Evolutionary conservation across 2,888 invertebrate species (phyloP).

Genomic region (Trachelus iudaicus): DNA sequence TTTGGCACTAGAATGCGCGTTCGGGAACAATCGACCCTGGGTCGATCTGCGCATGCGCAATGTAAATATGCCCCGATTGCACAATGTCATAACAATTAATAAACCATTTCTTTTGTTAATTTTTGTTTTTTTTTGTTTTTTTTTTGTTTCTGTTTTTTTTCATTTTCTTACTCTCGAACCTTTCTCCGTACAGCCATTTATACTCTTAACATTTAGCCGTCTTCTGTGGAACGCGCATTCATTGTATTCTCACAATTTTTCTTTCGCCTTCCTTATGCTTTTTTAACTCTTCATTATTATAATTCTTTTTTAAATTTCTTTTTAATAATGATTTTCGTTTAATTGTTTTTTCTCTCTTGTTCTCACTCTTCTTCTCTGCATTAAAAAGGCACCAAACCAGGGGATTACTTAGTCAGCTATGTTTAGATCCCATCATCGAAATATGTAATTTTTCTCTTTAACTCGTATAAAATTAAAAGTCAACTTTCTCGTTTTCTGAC

Average conservation of each 20-base stretch:
- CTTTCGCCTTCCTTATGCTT: neutral
- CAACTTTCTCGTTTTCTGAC: constrained; percentile 30
- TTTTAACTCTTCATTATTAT: constrained; percentile 26
- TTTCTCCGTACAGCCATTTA: too few relatives aligned
- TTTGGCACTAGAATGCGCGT: constrained; percentile 63
- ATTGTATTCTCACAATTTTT: too few relatives aligned
- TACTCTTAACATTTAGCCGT: too few relatives aligned
- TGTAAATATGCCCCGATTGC: constrained; percentile 24
- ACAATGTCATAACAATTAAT: constrained; percentile 39
- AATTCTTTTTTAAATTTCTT: constrained; percentile 23
- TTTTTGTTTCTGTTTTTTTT: constrained; percentile 15
- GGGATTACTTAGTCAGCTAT: constrained; percentile 50
- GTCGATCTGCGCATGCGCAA: too few relatives aligned
- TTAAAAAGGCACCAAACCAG: constrained; percentile 64
- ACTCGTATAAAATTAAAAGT: constrained; percentile 59
- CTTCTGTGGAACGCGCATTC: too few relatives aligned
- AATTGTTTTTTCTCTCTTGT: constrained; percentile 40
- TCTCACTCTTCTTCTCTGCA: constrained; percentile 15
- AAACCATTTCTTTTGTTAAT: constrained; percentile 23
- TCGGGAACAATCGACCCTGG: constrained; percentile 21
- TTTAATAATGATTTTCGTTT: constrained; percentile 36
- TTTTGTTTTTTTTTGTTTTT: constrained; percentile 20
- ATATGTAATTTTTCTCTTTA: constrained; percentile 45
- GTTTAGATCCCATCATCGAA: constrained; percentile 50
- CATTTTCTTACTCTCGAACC: constrained; percentile 9